A percentile compares a stretch with the other conserved stretches of the same genome.
Conservation (phyloP, 2,888 invertebrate genomes). For the Sepioteuthis lessoniana region DNA sequence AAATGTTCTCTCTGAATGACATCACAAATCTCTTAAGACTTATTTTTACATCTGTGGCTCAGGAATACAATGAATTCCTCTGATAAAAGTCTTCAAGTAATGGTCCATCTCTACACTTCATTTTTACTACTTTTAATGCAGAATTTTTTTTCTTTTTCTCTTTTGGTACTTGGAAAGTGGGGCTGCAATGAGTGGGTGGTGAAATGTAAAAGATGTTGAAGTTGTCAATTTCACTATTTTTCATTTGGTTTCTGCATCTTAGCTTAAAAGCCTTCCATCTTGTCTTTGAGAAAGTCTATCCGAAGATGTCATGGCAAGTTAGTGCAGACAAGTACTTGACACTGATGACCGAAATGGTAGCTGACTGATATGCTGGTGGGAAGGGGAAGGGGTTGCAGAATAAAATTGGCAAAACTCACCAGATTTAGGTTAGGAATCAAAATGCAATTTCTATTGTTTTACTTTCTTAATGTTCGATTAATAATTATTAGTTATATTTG, state of each 20-base stretch:
- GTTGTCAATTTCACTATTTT: too few relatives aligned
- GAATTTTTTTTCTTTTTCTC: background rate
- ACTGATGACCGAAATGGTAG: background rate
- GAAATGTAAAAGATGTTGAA: background rate
- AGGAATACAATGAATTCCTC: background rate
- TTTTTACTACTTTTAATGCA: background rate
- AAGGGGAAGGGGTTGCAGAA: background rate
- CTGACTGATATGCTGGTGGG: background rate
- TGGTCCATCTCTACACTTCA: background rate
- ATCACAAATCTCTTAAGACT: background rate
- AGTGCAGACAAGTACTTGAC: background rate
- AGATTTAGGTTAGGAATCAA: background rate
- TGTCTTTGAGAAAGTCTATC: background rate
- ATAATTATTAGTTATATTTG: too few relatives aligned
- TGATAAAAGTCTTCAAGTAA: background rate
- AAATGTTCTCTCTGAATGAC: background rate
- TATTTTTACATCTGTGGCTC: background rate
- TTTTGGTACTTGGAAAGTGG: background rate
- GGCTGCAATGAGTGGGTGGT: background rate
- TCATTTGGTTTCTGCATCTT: background rate
- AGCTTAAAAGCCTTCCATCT: conserved; percentile 33
- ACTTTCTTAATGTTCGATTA: too few relatives aligned
- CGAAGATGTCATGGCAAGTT: conserved; percentile 7
- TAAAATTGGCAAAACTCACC: background rate
- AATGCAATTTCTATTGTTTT: background rate